Base-by-base conservation (phyloP, 2,888 invertebrate genomes). In the Shargacucullia verbasci region DNA sequence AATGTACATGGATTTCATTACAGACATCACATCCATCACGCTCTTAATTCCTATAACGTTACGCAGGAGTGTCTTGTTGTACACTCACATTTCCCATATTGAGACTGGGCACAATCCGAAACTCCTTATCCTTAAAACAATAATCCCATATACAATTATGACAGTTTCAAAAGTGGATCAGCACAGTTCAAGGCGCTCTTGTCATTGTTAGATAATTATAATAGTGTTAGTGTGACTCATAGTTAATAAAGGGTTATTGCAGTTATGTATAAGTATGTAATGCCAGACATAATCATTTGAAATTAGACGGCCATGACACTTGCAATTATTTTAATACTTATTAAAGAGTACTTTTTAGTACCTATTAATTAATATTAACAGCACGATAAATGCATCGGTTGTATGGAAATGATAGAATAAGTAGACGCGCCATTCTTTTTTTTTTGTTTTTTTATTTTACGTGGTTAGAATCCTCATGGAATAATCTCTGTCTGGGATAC, bases 261-360 rank as follows among this genome's bases (percentile, higher is more conserved):
- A 29, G 29, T 27, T 41, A 41, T 44, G 15, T 11, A 44, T 39
- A 27, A 38, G 11, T 25, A 27, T 34, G 11, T 15, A 37, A 39
- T 13, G 46, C 46, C 29, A 54, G 63, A 68, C 62, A 65, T 69
- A 69, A 65, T 69, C 49, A 56, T 47, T 46, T 69, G 63, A 69
- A 63, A 62, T 69, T 65, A 69, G 70, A 55, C 56, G 11, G 56
- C 69, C 54, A 49, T 47, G 63, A 43, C 48, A 55, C 41, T 12
- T 39, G 45, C 46, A 47, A 62, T 69, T 55, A 50, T 11, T 50
- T 12, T 62, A 15, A 62, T 46, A 35, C 45, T 9, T 27, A 35
- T 43, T 41, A 43, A 37, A 65, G 62, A 44, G 7, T 29, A 29
- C 29, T 29, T n/a, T n/a, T n/a, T n/a, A n/a, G n/a, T n/a, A n/a